Evolutionary conservation across 2,888 invertebrate genomes (phyloP), one percentile per base, ranked within the genome.

Genomic region (Dasysyrphus albostriatus): DNA sequence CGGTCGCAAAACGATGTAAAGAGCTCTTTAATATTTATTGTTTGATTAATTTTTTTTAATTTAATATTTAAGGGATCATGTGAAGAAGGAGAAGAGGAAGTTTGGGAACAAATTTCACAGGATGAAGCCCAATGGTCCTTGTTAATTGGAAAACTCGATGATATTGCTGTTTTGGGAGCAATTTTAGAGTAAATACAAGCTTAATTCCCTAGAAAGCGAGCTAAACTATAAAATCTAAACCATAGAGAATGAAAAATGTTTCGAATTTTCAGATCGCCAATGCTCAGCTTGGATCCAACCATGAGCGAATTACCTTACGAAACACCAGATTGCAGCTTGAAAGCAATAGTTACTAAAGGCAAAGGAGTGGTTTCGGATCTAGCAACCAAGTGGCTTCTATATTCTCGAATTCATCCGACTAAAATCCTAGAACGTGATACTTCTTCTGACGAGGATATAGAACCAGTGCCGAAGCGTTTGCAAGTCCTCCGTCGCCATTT

Each of bases 61-160:
- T 34, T 58, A 5, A 19, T 14, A 10, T 77, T 74, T 0, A 67
- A 92, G 90, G 91, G 90, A 24, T 91, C 91, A 0, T 92, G 92
- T 72, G 92, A 93, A 47, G 94, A 92, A 77, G 93, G 93, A 34
- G 95, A 95, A 34, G 94, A 94, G 39, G 95, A 94, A 63, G 93
- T 94, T 56, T 98, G 97, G 97, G 97, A 97, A 91, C 95, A 95
- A 72, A 95, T 98, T 72, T 96, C 97, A 2, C 95, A 96, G 88
- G 98, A 98, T 91, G 95, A 95, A 89, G 96, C 97, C 54, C 95
- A 96, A 90, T 98, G 98, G 97, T 96, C 96, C 16, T 93, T 97
- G 63, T 93, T 98, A 1, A 96, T 97, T 51, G 97, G 96, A 73
- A 98, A 98, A 93, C 93, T 98, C 59, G 98, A 98, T 92, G 98